Base-by-base conservation (phyloP, 1,140 invertebrate genomes). In the Drosophila grimshawi region DNA sequence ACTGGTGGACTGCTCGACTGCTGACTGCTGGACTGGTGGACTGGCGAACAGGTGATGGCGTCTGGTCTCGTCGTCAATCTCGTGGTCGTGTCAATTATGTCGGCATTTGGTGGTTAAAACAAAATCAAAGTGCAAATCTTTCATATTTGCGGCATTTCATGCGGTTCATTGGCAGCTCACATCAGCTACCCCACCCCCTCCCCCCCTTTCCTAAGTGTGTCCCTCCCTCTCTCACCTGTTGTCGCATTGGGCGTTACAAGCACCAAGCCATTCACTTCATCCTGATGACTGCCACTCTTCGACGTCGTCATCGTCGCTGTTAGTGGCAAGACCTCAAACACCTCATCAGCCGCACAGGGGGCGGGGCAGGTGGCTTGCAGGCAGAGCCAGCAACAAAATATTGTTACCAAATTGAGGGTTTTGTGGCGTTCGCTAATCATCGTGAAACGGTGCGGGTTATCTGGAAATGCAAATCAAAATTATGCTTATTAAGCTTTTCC, bases 361-460 rank as follows among this genome's bases (percentile, higher is more conserved):
- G 49, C 66, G 68, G 51, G 76, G 45, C 51, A 74, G 27, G 57
- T 43, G 48, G 39, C 41, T 27, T 61, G 51, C 46, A 71, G 52
- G 60, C 51, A 61, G 3, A 61, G 51, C 55, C 65, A 76, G 57
- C 68, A 60, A 59, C 79, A 81, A 65, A 90, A 76, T 86, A 92
- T 86, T 76, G 75, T 78, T 74, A 82, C 65, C 82, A 76, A 88
- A 91, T 91, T 83, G 78, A 70, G 65, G 60, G 74, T 79, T 90
- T 92, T 92, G 83, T 82, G 85, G 86, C 90, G 86, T 82, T 89
- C 83, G 89, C 82, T 88, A 89, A 92, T 91, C 90, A 92, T 92
- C 65, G 37, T 89, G 72, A 66, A 56, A 72, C 68, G 76, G 45
- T 79, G 60, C 79, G 67, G 78, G 68, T 81, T 81, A 91, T 83